These are phyloP conservation scores for Ypsolopha scabrella DNA, from an alignment of 2,888 invertebrate genomes.

Conservation along the genomic window DNA sequence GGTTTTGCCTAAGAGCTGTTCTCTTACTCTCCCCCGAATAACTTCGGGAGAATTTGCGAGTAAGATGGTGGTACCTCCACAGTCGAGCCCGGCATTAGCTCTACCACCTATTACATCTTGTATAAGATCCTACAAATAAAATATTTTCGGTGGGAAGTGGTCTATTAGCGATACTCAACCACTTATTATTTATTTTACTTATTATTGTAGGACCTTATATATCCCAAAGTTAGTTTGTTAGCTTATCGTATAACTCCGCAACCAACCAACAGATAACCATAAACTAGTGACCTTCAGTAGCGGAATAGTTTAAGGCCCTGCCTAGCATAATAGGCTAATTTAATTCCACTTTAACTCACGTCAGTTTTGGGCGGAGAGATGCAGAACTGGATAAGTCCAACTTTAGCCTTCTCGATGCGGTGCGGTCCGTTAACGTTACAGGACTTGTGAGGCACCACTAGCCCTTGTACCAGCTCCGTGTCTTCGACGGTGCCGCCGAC, in stretches of 20 bases:
- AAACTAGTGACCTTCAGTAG: neutral
- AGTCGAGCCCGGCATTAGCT: too few species aligned
- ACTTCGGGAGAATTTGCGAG: too few species aligned
- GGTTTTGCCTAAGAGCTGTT: too few species aligned
- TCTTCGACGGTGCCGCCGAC: conserved; percentile 98
- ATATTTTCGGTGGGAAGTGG: too few species aligned
- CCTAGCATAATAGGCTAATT: neutral
- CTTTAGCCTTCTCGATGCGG: conserved; percentile 96
- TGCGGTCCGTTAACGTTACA: conserved; percentile 93
- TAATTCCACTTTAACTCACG: conserved; percentile 60
- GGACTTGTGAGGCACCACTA: conserved; percentile 92
- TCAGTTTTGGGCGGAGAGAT: conserved; percentile 99
- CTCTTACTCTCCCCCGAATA: too few species aligned
- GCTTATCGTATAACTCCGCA: neutral
- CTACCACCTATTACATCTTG: too few species aligned
- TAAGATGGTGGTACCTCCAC: too few species aligned
- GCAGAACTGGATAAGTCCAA: conserved; percentile 99
- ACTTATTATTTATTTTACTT: too few species aligned
- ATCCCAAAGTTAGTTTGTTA: too few species aligned
- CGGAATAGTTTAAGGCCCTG: neutral
- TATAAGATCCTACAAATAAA: too few species aligned
- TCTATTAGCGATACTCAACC: too few species aligned
- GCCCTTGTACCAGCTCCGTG: conserved; percentile 94
- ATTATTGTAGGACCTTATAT: too few species aligned
- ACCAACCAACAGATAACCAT: conserved; percentile 2